Evolutionary conservation across 2,888 invertebrate genomes (phyloP), one percentile per base, ranked within the genome.

Genomic region (Campoplex nolae): DNA sequence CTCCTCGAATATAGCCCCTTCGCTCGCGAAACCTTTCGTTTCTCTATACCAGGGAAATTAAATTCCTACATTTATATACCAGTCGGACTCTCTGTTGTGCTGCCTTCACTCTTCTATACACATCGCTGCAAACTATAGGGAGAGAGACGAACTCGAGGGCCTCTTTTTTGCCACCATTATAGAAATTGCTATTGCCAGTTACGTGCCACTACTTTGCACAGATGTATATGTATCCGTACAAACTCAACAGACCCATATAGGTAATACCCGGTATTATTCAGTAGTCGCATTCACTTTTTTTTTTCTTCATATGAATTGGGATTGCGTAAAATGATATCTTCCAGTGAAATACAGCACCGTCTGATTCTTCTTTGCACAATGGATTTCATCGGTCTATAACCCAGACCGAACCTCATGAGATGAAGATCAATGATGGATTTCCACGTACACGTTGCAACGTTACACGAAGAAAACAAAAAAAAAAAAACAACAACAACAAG

Each of bases 151-250:
- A 74, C 74, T 56, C 78, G 74, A 85, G 82, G 48, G 85, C 68
- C 77, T 78, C 74, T 83, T 84, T 86, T 86, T 83, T 67, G 8
- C 84, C 23, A 75, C 76, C 84, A 86, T 86, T 86, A 84, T 84
- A 83, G 51, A 81, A 84, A 84, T 84, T 85, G 82, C 85, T 70
- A 81, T 82, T 74, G 76, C 76, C 76, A 67, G 73, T 85, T 82
- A 85, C 81, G 65, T 77, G 28, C 51, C 48, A 38, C 65, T 56
- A 56, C 78, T 67, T 28, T 35, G 70, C 48, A 67, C 48, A 67
- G 38, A 51, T 51, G 51, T 74, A 23, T 73, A 67, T 23, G 23
- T 45, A 28, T 45, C 74, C 32, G 32, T 18, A n/a, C 48, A 8
- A 38, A 51, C 45, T 16, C 38, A 11, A 28, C 32, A 76, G 32